These are phyloP conservation scores for Sarcophaga bullata DNA, from an alignment of 1,140 invertebrate species.

Conservation along the genomic window DNA sequence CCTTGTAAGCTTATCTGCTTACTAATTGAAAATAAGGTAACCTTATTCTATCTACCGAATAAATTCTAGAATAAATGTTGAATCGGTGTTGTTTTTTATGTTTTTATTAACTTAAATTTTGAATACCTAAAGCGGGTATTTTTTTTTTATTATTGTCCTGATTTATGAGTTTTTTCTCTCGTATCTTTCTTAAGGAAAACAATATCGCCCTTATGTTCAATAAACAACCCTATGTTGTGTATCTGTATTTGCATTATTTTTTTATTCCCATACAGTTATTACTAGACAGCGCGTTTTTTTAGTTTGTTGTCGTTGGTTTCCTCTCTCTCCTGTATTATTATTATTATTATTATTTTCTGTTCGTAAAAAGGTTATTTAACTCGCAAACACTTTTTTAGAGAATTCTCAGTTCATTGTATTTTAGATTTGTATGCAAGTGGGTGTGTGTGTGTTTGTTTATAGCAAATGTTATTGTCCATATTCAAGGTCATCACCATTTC, in stretches of 20 bases:
- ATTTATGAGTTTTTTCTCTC: too few species aligned
- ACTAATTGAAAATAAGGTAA: too few species aligned
- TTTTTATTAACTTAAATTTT: too few species aligned
- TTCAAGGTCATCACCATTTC: conserved; percentile 31
- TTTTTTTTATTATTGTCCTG: too few species aligned
- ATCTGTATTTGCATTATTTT: neutral
- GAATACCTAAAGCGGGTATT: too few species aligned
- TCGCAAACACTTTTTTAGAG: neutral
- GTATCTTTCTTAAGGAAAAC: too few species aligned
- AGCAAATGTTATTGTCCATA: conserved; percentile 30
- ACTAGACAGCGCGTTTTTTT: neutral
- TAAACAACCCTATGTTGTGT: too few species aligned
- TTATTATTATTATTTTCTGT: neutral
- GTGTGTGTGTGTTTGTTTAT: neutral
- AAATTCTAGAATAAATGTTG: too few species aligned
- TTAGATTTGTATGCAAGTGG: neutral
- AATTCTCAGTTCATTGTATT: neutral
- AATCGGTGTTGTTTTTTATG: too few species aligned
- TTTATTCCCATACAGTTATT: neutral
- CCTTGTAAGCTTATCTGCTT: too few species aligned
- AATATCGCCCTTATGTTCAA: too few species aligned
- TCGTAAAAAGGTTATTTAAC: conserved; percentile 23
- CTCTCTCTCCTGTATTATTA: neutral
- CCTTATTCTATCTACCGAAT: too few species aligned
- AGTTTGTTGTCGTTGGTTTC: neutral